Evolutionary conservation across 2,888 invertebrate genomes (phyloP).

Genomic region (Ochlodes sylvanus): DNA sequence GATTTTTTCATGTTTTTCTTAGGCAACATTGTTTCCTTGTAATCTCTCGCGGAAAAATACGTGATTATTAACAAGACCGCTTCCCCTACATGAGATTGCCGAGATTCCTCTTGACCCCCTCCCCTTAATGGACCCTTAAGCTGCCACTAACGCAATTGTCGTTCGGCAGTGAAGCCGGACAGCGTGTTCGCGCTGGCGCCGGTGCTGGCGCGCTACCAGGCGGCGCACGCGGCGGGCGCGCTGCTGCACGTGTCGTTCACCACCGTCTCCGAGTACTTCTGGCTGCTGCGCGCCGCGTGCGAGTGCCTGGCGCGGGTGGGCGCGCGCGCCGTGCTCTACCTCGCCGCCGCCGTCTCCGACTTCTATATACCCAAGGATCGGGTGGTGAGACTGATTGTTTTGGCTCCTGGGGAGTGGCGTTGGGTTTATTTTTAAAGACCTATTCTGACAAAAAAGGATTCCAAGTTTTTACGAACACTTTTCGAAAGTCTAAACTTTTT

Average conservation of each 20-base stretch:
- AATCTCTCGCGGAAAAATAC: no score
- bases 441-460: no score
- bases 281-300: conserved; percentile 93
- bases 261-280: conserved; percentile 96
- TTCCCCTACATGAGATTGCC: no score
- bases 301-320: conserved; percentile 89
- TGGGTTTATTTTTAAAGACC: no score
- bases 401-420: no score
- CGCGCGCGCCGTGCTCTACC: conserved; percentile 91
- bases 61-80: no score
- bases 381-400: conserved; percentile 87
- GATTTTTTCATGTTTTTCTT: no score
- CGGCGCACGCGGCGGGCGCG: conserved; percentile 89
- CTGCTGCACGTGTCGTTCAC: conserved; percentile 92
- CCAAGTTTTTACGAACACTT: no score
- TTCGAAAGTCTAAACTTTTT: no score
- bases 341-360: conserved; percentile 99
- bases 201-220: conserved; percentile 91
- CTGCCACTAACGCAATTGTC: background rate
- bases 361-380: conserved; percentile 97
- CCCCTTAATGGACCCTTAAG: no score
- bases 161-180: conserved; percentile 87
- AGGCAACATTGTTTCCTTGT: no score
- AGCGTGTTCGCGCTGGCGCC: conserved; percentile 90
- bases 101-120: no score